Evolutionary conservation across 2,797 vertebrate species (phyloP), one percentile per base, ranked within the genome.

Genomic region (Gila robusta): DNA sequence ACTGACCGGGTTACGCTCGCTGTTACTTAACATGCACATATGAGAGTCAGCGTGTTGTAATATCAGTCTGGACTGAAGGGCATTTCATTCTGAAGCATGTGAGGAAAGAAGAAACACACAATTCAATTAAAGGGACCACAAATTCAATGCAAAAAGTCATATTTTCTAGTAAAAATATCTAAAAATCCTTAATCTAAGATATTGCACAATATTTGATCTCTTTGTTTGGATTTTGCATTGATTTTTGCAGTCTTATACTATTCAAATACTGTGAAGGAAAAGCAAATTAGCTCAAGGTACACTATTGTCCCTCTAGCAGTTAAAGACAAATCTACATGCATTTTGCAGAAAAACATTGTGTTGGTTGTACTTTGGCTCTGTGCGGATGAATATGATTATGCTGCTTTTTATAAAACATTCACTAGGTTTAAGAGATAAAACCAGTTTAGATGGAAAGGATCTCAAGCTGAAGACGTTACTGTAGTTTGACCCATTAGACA

Each of bases 11-110:
- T 77, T 79, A 23, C 35, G 17, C 74, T 79, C 67, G 32, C 47
- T 81, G n/a, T 73, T 83, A 85, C 86, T 37, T 21, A 12, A 54
- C 73, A 35, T 23, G 70, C 69, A 6, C 73, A 23, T 28, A 52
- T n/a, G 66, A 54, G 64, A 54, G n/a, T 19, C 32, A 23, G 28
- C 2, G 10, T 54, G 47, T 37, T 4, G 49, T 77, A 37, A 77
- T 23, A n/a, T 23, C 32, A 56, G 47, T 21, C 32, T 21, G 66
- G 19, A 16, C 28, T 37, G 49, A 56, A 77, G 28, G 32, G 56
- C 32, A 56, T 0, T 37, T 35, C 11, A 12, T 37, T 32, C 17
- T 32, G 26, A 52, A 32, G 44, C 4, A 5, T 14, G 26, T 28
- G 62, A 64, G 26, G 62, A 16, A 32, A 74, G 23, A 39, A 44